Evolutionary conservation across 2,797 vertebrate genomes (phyloP).

Genomic region (Leuciscus waleckii): DNA sequence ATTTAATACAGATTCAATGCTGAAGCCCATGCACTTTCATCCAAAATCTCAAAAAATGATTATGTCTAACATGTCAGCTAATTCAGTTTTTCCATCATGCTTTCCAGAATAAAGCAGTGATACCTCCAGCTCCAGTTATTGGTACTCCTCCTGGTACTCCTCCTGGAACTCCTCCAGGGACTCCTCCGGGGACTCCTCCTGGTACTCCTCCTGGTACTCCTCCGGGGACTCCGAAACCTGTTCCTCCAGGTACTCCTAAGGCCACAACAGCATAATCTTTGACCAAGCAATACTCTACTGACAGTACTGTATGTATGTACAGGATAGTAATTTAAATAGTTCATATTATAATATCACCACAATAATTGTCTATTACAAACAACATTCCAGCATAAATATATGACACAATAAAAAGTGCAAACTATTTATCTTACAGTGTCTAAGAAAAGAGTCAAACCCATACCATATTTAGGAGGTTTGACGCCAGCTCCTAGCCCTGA

Average conservation of each 20-base stretch:
- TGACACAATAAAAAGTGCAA: background rate
- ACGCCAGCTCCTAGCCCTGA: constrained; percentile 27
- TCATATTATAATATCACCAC: background rate
- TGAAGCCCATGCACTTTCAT: background rate
- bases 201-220: background rate
- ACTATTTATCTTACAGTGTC: background rate
- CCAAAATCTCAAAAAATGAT: background rate
- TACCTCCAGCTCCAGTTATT: constrained; percentile 22
- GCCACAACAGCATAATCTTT: constrained; percentile 9
- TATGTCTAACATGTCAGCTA: background rate
- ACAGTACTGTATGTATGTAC: background rate
- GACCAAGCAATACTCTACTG: background rate
- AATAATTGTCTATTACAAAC: background rate
- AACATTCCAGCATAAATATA: background rate
- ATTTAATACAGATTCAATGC: background rate
- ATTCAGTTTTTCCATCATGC: background rate
- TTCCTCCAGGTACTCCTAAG: constrained; percentile 56
- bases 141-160: constrained; percentile 10
- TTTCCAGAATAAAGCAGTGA: background rate
- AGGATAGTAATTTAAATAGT: background rate
- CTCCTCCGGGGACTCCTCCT: background rate
- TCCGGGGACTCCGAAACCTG: background rate
- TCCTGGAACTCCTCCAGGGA: accelerated
- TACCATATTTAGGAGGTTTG: constrained; percentile 54
- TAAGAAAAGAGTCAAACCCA: background rate